phyloP scores from a whole-genome alignment of 2,113 vertebrate species.

The Oenanthe oenanthe region DNA sequence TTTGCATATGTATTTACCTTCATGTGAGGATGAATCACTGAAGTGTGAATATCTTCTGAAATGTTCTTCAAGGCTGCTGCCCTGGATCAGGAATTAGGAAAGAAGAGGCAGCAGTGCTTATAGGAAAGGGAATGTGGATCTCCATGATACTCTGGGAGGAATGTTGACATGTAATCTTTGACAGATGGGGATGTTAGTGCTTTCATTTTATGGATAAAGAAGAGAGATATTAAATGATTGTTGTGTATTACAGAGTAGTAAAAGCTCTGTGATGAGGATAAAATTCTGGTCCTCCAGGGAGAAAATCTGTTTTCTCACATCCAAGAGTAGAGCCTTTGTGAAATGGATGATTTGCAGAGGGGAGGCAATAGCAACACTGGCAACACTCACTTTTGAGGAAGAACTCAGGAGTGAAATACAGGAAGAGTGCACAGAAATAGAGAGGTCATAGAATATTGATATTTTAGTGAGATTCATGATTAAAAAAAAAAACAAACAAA shows the following conservation, averaged over 20 bases:
- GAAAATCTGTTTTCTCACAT: neutral
- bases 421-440: neutral
- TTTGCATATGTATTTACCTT: neutral
- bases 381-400: neutral
- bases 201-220: conserved; percentile 25
- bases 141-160: neutral
- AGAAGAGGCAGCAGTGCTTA: neutral
- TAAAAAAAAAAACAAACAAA: fast-evolving
- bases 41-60: neutral
- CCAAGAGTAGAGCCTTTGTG: neutral
- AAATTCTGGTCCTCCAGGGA: neutral
- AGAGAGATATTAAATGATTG: neutral
- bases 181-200: conserved; percentile 9
- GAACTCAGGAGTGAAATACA: neutral
- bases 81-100: neutral
- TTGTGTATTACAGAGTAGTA: neutral
- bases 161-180: conserved; percentile 12
- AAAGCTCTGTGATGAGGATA: neutral
- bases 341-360: neutral
- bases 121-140: neutral
- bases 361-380: neutral
- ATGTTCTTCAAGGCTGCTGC: neutral
- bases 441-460: neutral
- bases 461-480: neutral
- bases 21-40: neutral